Base-by-base conservation (phyloP, 2,888 invertebrate genomes). In the Ophion costatus region DNA sequence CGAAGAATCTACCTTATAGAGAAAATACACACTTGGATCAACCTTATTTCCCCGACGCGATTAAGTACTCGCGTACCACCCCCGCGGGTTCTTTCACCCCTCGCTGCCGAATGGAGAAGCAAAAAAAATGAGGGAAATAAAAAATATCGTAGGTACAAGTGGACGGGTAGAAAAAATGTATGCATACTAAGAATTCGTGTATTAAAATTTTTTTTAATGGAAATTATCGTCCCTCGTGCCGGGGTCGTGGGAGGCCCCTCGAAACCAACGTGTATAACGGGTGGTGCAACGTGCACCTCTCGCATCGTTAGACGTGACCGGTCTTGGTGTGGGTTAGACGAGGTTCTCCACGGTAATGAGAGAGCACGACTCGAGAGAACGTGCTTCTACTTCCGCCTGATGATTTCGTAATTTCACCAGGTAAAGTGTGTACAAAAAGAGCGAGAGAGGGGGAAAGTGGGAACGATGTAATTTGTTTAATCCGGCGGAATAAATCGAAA, bases 271-370 rank as follows among this genome's bases (percentile, higher is more conserved):
- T 51, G 66, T 42, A 79, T 38, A 63, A 61, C 71, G 56, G 38
- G 7, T 38, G 29, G 73, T 56, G 79, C 79, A 71, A 77, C 84
- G 78, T 81, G 81, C 63, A 78, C 73, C 51, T 78, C 42, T 78
- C 81, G 81, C 78, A 70, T 84, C 84, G 84, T 84, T 81, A 84
- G 75, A 78, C 78, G 74, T 57, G 84, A 81, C 78, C 70, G 71
- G 79, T 79, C 64, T 77, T 67, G 57, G 63, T 33, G 71, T 24
- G 24, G 64, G 45, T 51, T 64, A 20, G 67, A 42, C 56, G 56
- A 38, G 71, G 33, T 63, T 33, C 61, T 38, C 61, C 84, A 69
- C 84, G 81, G 84, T 84, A 84, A 84, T 84, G 84, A 84, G 81
- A 81, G 78, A 71, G 79, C 71, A 56, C 70, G 70, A 78, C 81